Percentiles rank a stretch among this genome's conserved stretches.
Evolutionary conservation across 1,140 invertebrate genomes (phyloP).

Genomic region (Aphelenchoides besseyi): DNA sequence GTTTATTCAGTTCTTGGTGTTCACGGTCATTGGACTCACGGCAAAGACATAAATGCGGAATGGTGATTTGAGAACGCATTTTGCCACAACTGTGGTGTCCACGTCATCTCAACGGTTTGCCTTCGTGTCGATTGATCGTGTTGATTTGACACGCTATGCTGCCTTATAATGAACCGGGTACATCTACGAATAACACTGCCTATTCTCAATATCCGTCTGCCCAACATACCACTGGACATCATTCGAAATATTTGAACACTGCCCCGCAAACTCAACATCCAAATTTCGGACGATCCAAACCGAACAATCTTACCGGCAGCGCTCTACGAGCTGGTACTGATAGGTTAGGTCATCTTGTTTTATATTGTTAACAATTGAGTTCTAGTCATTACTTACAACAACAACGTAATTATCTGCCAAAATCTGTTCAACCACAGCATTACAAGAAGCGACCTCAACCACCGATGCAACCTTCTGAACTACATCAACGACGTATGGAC

Average conservation of each 20-base stretch:
- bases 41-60: no score
- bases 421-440: neutral
- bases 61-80: neutral
- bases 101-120: neutral
- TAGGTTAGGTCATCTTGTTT: no score
- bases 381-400: neutral
- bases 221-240: neutral
- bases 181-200: neutral
- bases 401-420: neutral
- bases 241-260: neutral
- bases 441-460: neutral
- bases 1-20: no score
- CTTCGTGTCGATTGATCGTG: neutral
- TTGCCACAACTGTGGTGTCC: neutral
- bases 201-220: neutral
- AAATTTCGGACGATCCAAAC: neutral
- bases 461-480: neutral
- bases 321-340: neutral
- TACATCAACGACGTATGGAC: slow-evolving; percentile 4
- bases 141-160: neutral
- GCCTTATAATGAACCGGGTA: neutral
- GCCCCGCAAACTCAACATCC: neutral
- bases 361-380: no score
- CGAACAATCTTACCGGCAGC: neutral
- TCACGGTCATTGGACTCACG: no score